Evolutionary conservation across 1,140 invertebrate genomes (phyloP).

Genomic region (Cotesia glomerata): DNA sequence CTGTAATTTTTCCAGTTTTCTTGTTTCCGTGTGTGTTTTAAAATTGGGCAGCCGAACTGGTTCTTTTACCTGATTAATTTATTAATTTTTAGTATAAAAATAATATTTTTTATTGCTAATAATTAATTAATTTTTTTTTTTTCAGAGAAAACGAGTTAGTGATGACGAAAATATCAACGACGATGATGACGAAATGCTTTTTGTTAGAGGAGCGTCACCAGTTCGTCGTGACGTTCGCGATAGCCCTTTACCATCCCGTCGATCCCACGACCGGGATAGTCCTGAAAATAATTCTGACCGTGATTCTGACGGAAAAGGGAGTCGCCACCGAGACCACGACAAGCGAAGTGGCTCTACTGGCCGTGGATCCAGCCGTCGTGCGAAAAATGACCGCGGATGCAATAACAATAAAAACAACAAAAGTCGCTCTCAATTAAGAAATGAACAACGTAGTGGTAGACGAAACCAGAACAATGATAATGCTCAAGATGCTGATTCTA

Average conservation of each 20-base stretch:
- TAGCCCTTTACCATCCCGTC: slow-evolving; percentile 2
- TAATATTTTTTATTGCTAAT: slow-evolving; percentile 19
- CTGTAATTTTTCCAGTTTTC: too few species aligned
- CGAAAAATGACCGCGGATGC: slow-evolving; percentile 46
- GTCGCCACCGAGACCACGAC: slow-evolving; percentile 54
- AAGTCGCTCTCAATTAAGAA: slow-evolving; percentile 25
- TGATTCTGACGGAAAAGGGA: slow-evolving; percentile 48
- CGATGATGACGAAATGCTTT: slow-evolving; percentile 80
- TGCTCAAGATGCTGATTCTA: slow-evolving; percentile 70
- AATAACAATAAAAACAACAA: slow-evolving; percentile 54
- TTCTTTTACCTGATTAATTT: too few species aligned
- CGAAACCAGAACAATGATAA: slow-evolving; percentile 56
- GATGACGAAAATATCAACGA: slow-evolving; percentile 67
- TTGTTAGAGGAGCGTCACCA: slow-evolving; percentile 74
- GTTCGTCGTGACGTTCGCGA: slow-evolving; percentile 52
- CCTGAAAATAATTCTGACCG: slow-evolving; percentile 51
- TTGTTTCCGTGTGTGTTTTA: too few species aligned
- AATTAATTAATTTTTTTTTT: slow-evolving; percentile 28
- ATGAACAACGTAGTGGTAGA: slow-evolving; percentile 58
- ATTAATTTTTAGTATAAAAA: neutral
- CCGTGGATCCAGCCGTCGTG: slow-evolving; percentile 40
- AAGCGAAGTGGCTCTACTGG: slow-evolving; percentile 46
- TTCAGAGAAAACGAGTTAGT: slow-evolving; percentile 54
- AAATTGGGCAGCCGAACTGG: too few species aligned
- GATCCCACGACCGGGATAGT: slow-evolving; percentile 52